phyloP scores from a whole-genome alignment of 2,888 invertebrate species.

The Scaptomyza tumidula region DNA sequence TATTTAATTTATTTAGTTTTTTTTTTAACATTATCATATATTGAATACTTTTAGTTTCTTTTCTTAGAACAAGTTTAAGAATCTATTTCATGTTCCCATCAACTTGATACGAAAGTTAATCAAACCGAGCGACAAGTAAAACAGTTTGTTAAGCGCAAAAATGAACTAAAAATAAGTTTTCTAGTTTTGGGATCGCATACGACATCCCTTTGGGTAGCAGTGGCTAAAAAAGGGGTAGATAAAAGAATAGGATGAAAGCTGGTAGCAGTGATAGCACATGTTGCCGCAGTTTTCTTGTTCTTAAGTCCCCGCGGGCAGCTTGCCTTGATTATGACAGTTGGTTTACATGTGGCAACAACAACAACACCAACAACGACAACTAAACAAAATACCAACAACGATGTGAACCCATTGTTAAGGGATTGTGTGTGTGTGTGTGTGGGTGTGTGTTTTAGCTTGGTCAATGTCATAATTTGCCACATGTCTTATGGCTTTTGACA shows the following conservation, averaged over 20 bases:
- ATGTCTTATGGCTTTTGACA: conserved; percentile 56
- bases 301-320: conserved; percentile 65
- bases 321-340: conserved; percentile 77
- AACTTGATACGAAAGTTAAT: conserved; percentile 6
- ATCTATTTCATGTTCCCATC: neutral
- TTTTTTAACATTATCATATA: neutral
- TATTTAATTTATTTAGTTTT: neutral
- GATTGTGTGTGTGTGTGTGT: conserved; percentile 6
- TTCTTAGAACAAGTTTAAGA: neutral
- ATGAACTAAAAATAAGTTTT: conserved; percentile 32
- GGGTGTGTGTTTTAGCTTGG: conserved; percentile 41
- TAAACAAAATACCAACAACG: conserved; percentile 25
- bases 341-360: conserved; percentile 56
- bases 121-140: conserved; percentile 5
- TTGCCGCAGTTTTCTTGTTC: conserved; percentile 48
- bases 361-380: conserved; percentile 21
- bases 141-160: conserved; percentile 8
- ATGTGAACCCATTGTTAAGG: too few relatives aligned
- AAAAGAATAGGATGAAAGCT: neutral
- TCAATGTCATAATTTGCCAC: conserved; percentile 69
- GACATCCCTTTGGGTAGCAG: conserved; percentile 14
- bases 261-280: conserved; percentile 50
- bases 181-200: conserved; percentile 20
- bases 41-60: neutral
- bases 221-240: neutral